Evolutionary conservation across 2,113 vertebrate genomes (phyloP), one percentile per base, ranked within the genome.

Genomic region (Anoplopoma fimbria): DNA sequence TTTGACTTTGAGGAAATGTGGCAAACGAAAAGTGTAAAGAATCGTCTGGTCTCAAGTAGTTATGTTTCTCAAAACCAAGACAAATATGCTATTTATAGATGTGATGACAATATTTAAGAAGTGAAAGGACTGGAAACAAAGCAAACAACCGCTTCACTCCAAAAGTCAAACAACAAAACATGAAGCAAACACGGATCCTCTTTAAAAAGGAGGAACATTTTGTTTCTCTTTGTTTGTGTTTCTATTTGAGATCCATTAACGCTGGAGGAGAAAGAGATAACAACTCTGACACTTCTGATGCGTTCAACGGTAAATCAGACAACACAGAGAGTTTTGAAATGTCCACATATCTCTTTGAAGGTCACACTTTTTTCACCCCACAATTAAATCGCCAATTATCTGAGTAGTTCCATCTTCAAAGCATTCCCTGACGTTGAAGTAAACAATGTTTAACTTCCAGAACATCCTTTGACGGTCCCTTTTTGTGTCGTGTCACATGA

Each of bases 361-460:
- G 51, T 77, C 29, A 38, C 40, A 55, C 23, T 17, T 74, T 79
- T 77, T n/a, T n/a, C n/a, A n/a, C 49, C 19, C 12, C 57, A 61
- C 57, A 61, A 77, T 81, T 68, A 81, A 81, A 70, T 42, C 13
- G 23, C 6, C 69, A 81, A 83, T 75, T 40, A 77, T 70, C 5
- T 13, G 31, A 69, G 19, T 27, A 36, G 65, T 49, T 64, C 38
- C 53, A 68, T 77, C 58, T 61, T 87, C 73, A 77, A 79, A 75
- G 55, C 23, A 4, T 14, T 4, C 47, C 9, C 72, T 6, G 15
- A 40, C 21, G 73, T 38, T 23, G 55, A 75, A 4, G 23, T 47
- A 72, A 88, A 88, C 77, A 62, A 64, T 75, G 40, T 69, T 53
- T 15, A 36, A 73, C 77, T 62, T 38, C 40, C 47, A 72, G 47